These are phyloP conservation scores for Pandemis cinnamomeana DNA, from an alignment of 2,888 invertebrate species.

Conservation along the genomic window DNA sequence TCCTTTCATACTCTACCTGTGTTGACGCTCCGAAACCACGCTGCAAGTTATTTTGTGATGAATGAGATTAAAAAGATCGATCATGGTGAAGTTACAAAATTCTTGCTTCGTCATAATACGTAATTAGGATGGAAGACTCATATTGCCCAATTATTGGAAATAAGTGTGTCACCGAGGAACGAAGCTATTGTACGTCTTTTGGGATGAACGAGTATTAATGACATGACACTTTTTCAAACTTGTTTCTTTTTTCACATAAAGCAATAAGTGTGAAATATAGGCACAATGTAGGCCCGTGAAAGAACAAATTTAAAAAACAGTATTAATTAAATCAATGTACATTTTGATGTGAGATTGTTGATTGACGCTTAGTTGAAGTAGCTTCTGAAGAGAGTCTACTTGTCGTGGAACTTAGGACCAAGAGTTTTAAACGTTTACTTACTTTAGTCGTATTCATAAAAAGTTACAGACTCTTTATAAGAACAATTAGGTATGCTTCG, in stretches of 20 bases:
- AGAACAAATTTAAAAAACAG: no score
- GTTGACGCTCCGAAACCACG: conserved; percentile 11
- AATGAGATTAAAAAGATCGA: background rate
- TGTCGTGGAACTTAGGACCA: no score
- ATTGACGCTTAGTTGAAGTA: no score
- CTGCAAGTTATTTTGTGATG: background rate
- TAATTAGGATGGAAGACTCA: conserved; percentile 10
- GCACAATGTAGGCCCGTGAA: background rate
- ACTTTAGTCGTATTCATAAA: no score
- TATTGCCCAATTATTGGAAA: conserved; percentile 12
- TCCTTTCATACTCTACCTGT: conserved; percentile 23
- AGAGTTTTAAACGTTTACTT: no score
- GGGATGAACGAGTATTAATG: background rate
- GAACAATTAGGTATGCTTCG: no score
- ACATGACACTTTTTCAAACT: background rate
- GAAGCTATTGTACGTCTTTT: conserved; percentile 1
- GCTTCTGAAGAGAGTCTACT: no score
- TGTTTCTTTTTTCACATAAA: background rate
- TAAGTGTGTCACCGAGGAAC: background rate
- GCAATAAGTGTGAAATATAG: background rate
- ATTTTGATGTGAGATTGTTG: no score
- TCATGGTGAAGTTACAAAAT: background rate
- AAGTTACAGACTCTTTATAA: no score
- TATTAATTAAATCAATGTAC: no score
- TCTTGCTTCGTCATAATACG: conserved; percentile 9